Evolutionary conservation across 1,140 invertebrate species (phyloP).

Genomic region (Pogonomyrmex barbatus): DNA sequence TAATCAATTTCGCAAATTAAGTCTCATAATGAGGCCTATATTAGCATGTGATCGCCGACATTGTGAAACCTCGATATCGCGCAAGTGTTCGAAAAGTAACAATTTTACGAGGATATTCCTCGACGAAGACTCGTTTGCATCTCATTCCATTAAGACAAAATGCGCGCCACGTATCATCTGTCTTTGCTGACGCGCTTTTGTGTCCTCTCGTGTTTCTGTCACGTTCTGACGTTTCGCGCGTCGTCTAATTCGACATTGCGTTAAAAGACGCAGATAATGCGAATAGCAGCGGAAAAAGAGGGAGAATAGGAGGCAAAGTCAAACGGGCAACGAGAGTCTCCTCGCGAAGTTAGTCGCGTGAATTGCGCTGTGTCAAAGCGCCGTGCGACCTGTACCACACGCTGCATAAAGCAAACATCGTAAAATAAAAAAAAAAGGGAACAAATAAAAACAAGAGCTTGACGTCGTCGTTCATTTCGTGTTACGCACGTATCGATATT

Average conservation of each 20-base stretch:
- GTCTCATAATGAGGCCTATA: background rate
- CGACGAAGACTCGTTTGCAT: conserved; percentile 44
- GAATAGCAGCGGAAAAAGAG: conserved; percentile 69
- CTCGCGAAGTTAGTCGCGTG: conserved; percentile 39
- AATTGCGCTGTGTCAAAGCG: conserved; percentile 29
- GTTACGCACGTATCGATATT: background rate
- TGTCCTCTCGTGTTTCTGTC: background rate
- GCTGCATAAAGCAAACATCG: background rate
- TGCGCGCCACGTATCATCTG: conserved; percentile 2
- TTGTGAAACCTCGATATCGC: background rate
- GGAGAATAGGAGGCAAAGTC: conserved; percentile 78
- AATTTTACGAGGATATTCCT: background rate
- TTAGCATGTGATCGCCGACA: background rate
- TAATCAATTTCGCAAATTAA: background rate
- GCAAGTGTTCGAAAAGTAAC: conserved; percentile 7
- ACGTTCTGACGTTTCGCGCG: no score
- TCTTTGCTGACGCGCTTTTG: background rate
- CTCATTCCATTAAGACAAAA: conserved; percentile 37
- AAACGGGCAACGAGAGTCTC: conserved; percentile 69
- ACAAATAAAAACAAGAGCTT: background rate
- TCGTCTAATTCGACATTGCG: conserved; percentile 49
- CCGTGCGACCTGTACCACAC: background rate
- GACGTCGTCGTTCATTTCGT: background rate
- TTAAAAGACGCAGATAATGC: conserved; percentile 65
- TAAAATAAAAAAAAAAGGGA: conserved; percentile 9